Conservation (phyloP, 2,113 vertebrate species). For the Glaucidium brasilianum region DNA sequence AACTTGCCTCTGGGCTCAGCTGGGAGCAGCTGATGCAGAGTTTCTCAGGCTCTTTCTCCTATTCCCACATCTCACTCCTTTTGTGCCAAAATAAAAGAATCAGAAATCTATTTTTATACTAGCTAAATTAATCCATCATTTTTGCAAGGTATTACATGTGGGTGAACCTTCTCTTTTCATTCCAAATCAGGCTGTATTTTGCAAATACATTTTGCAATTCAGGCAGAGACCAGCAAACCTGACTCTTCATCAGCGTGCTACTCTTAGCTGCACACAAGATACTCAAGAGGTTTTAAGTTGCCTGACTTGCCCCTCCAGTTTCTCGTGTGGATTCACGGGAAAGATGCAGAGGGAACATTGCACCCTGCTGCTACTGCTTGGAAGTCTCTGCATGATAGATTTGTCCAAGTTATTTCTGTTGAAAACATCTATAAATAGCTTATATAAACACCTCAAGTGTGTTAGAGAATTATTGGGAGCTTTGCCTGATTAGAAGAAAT, state of each 20-base stretch:
- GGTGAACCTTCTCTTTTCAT: background rate
- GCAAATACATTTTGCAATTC: background rate
- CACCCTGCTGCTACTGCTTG: background rate
- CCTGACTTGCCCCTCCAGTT: background rate
- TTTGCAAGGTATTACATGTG: background rate
- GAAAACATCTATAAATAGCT: slow-evolving; percentile 34
- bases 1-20: background rate
- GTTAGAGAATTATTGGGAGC: background rate
- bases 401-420: slow-evolving; percentile 50
- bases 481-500: slow-evolving; percentile 31
- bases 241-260: background rate
- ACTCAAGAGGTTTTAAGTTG: background rate
- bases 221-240: background rate
- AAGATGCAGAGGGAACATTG: background rate
- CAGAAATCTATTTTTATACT: background rate
- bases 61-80: slow-evolving; percentile 39
- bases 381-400: background rate
- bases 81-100: background rate
- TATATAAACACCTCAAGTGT: background rate
- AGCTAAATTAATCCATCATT: background rate
- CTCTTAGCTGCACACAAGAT: background rate
- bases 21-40: background rate
- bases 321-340: background rate
- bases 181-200: background rate
- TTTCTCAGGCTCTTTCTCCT: slow-evolving; percentile 26